Evolutionary conservation across 2,888 invertebrate species (phyloP), one percentile per base, ranked within the genome.

Genomic region (Platycheirus albimanus): DNA sequence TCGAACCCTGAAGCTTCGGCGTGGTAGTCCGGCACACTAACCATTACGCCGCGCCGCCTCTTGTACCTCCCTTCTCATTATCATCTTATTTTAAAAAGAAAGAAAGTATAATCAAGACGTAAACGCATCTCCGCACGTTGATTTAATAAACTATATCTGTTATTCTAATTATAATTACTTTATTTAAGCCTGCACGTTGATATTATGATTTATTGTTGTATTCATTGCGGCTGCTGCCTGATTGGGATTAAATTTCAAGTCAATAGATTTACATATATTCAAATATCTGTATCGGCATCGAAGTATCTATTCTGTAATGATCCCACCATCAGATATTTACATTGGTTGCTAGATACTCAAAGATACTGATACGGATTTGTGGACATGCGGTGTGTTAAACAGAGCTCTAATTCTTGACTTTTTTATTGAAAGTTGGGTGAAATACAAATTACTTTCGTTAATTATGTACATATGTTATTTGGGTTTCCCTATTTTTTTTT

Each of bases 231-330:
- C 8, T n/a, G 36, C 13, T 38, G 15, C 13, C 20, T 54, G 20
- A 54, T 36, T 36, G 54, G 54, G 36, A 7, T 54, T n/a, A 36
- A 20, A 3, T 54, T 54, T 54, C 52, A 54, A n/a, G 30, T 2
- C 0, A 19, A 33, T 36, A 36, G 11, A 36, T 11, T 11, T 36
- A 36, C 3, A 24, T 24, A 5, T 24, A 24, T 4, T 4, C 7
- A 2, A 33, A 8, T 33, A 33, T 7, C 7, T 33, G 1, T 33
- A 33, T 33, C 8, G 3, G 30, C 30, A 7, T 33, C 3, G 8
- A 33, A 33, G 30, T 33, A 33, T 33, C 5, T 33, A 6, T 33
- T 33, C 30, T 33, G 3, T 8, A 24, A 24, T 24, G 24, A 24
- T 24, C 24, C 24, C 5, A 33, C 7, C 8, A 33, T 3, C 5